phyloP scores from a whole-genome alignment of 2,797 vertebrate species.

The Lepus oiostolus region DNA sequence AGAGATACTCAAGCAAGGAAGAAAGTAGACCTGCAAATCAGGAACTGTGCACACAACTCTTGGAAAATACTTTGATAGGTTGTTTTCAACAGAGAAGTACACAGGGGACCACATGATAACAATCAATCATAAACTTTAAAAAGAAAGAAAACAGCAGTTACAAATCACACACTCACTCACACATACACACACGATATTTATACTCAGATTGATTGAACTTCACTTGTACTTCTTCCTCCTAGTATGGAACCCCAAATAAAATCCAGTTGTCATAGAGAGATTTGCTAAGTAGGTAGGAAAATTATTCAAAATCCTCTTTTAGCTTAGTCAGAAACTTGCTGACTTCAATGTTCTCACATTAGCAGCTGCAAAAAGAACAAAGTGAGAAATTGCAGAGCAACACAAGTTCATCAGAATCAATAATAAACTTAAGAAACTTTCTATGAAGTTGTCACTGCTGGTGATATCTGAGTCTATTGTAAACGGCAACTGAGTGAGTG shows the following conservation, averaged over 20 bases:
- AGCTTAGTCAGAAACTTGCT: constrained; percentile 70
- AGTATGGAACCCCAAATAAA: constrained; percentile 39
- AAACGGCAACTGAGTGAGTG: neutral
- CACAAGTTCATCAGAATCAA: constrained; percentile 58
- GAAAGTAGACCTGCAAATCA: constrained; percentile 51
- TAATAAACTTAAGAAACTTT: constrained; percentile 57
- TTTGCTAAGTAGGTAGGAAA: constrained; percentile 58
- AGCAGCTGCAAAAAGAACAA: constrained; percentile 46
- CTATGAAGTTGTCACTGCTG: neutral
- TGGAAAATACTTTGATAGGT: constrained; percentile 74
- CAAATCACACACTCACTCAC: constrained; percentile 30
- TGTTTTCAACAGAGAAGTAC: constrained; percentile 67
- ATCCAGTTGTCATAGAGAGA: constrained; percentile 52
- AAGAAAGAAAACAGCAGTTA: constrained; percentile 58
- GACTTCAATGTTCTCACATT: constrained; percentile 52
- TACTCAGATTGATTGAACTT: constrained; percentile 56
- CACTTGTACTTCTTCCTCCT: constrained; percentile 53
- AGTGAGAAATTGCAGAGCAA: constrained; percentile 51
- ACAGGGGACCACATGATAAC: constrained; percentile 44
- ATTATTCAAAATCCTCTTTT: neutral
- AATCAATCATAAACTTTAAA: constrained; percentile 66
- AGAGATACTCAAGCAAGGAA: neutral
- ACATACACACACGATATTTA: constrained; percentile 27
- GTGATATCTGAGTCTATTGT: neutral
- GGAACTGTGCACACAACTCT: constrained; percentile 65